A percentile compares a stretch with the other conserved stretches of the same genome.
These are phyloP conservation scores for Athripsodes cinereus DNA, from an alignment of 2,888 invertebrate genomes.

Conservation along the genomic window DNA sequence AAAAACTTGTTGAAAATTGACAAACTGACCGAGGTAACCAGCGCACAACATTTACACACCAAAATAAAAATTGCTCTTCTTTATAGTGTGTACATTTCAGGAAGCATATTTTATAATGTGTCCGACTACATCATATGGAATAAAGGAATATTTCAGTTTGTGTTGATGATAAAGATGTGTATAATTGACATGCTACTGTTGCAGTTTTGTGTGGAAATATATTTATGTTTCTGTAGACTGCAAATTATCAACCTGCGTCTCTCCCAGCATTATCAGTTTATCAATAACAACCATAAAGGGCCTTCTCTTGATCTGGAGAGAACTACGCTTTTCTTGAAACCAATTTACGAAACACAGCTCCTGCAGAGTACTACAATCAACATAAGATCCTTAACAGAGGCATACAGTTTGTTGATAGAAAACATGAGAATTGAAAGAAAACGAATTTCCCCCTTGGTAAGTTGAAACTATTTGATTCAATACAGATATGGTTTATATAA, in stretches of 20 bases:
- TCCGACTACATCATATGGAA: conserved; percentile 3
- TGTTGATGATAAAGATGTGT: conserved; percentile 8
- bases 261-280: neutral
- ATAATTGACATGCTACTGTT: conserved; percentile 11
- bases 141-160: conserved; percentile 2
- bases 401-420: conserved; percentile 3
- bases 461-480: too few relatives aligned
- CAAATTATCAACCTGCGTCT: conserved; percentile 1
- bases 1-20: conserved; percentile 4
- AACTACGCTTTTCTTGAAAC: neutral
- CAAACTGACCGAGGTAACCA: neutral
- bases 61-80: conserved; percentile 1
- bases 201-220: conserved; percentile 12
- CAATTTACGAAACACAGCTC: neutral
- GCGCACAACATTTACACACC: neutral
- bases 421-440: conserved; percentile 2
- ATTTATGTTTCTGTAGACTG: conserved; percentile 9
- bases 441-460: conserved; percentile 8
- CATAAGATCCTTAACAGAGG: neutral
- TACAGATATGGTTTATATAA: too few relatives aligned
- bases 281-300: too few relatives aligned
- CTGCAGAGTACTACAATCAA: neutral
- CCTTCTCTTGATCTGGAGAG: neutral
- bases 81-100: conserved; percentile 1
- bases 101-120: neutral